phyloP scores from a whole-genome alignment of 2,113 vertebrate genomes.

The Acinonyx jubatus region DNA sequence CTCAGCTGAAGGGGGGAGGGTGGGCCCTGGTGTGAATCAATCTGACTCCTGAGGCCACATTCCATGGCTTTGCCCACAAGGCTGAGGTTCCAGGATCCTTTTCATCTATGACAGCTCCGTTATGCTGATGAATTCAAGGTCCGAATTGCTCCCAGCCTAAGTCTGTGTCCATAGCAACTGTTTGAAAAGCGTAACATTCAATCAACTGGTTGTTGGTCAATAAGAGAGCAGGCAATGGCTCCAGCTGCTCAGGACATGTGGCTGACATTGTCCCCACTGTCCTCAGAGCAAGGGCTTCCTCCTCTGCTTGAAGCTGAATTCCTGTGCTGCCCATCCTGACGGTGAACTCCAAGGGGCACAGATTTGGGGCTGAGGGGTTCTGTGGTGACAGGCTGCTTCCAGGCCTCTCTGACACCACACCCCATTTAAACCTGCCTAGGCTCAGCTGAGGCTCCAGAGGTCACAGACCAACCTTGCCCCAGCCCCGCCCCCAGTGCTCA shows the following conservation, averaged over 20 bases:
- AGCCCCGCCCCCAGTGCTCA: background rate
- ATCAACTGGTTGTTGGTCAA: constrained; percentile 47
- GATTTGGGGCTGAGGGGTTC: background rate
- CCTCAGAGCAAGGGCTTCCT: background rate
- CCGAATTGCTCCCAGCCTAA: constrained; percentile 8
- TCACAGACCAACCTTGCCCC: background rate
- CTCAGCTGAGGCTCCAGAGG: background rate
- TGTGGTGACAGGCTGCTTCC: background rate
- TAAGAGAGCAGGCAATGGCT: background rate
- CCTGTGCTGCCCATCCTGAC: background rate
- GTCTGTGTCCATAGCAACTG: constrained; percentile 66
- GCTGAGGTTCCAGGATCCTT: background rate
- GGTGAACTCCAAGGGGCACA: background rate
- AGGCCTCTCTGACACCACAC: background rate
- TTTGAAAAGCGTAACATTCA: constrained; percentile 68
- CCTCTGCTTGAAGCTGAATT: background rate
- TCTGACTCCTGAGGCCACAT: background rate
- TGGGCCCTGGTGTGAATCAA: background rate
- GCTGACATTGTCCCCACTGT: background rate
- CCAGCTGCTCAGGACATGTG: background rate
- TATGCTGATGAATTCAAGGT: constrained; percentile 24
- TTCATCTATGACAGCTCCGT: background rate
- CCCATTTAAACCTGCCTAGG: background rate
- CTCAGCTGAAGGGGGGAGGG: background rate
- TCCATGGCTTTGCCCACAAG: background rate